These are phyloP conservation scores for Spodoptera littoralis DNA, from an alignment of 2,888 invertebrate species.

Conservation along the genomic window DNA sequence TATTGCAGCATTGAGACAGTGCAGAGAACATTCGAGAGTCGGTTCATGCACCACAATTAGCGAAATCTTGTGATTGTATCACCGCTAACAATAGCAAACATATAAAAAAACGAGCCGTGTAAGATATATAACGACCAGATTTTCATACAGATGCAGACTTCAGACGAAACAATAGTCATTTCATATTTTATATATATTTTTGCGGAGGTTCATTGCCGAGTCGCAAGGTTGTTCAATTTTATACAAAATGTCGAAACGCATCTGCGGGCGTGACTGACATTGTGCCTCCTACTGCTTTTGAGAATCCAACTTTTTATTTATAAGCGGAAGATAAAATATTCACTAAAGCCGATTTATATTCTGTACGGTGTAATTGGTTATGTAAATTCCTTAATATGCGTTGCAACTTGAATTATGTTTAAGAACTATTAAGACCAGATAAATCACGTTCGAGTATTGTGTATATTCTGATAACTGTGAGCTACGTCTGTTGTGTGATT, in stretches of 20 bases:
- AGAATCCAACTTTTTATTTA: constrained; percentile 35
- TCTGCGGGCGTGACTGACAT: constrained; percentile 61
- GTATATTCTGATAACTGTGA: constrained; percentile 25
- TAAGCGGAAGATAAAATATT: constrained; percentile 32
- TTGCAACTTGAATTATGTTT: constrained; percentile 37
- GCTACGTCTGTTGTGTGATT: constrained; percentile 25
- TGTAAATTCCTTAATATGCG: constrained; percentile 34
- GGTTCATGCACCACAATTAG: constrained; percentile 66
- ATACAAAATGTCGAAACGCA: constrained; percentile 60
- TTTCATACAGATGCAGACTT: constrained; percentile 53
- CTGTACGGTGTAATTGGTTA: constrained; percentile 38
- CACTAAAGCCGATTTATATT: constrained; percentile 22
- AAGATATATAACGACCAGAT: constrained; percentile 47
- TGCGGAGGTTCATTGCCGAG: constrained; percentile 69
- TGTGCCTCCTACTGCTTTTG: constrained; percentile 50
- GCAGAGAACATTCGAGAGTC: constrained; percentile 63
- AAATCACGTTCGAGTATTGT: constrained; percentile 45
- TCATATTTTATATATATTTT: constrained; percentile 57
- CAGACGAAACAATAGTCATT: constrained; percentile 61
- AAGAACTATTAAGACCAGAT: constrained; percentile 36
- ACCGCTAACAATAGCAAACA: constrained; percentile 66
- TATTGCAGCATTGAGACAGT: constrained; percentile 65
- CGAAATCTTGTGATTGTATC: constrained; percentile 72
- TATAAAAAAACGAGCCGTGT: constrained; percentile 58
- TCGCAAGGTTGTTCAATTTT: constrained; percentile 69